Conservation (phyloP, 2,888 invertebrate genomes). For the Pomacea canaliculata region DNA sequence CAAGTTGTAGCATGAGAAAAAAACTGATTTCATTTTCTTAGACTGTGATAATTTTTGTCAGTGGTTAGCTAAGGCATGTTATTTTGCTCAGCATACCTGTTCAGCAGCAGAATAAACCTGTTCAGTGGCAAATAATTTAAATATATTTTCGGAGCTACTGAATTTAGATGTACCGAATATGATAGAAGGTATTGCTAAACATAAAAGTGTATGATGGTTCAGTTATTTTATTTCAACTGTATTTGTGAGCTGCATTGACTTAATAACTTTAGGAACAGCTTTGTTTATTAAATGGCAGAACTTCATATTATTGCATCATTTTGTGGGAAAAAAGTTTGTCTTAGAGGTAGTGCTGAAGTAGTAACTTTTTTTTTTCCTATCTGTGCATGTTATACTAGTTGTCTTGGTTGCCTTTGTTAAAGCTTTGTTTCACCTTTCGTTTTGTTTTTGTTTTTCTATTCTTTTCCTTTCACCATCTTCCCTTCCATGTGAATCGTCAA, state of each 20-base stretch:
- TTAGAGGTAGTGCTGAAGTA: background rate
- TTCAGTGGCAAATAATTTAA: too few relatives aligned
- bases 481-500: background rate
- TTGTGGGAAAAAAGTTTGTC: background rate
- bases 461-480: conserved; percentile 32
- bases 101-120: too few relatives aligned
- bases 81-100: too few relatives aligned
- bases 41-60: conserved; percentile 14
- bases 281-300: background rate
- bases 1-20: too few relatives aligned
- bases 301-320: background rate
- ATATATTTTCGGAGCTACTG: too few relatives aligned
- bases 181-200: too few relatives aligned
- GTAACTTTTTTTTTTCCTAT: too few relatives aligned
- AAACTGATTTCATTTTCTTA: background rate
- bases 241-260: too few relatives aligned
- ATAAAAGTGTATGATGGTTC: too few relatives aligned
- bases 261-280: too few relatives aligned
- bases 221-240: too few relatives aligned
- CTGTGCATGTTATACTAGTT: conserved; percentile 14
- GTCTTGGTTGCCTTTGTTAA: conserved; percentile 21
- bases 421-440: conserved; percentile 5
- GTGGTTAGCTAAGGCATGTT: background rate
- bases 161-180: too few relatives aligned
- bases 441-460: conserved; percentile 27